Conservation (phyloP, 2,797 vertebrate genomes). For the Sebastes hopkinsi region DNA sequence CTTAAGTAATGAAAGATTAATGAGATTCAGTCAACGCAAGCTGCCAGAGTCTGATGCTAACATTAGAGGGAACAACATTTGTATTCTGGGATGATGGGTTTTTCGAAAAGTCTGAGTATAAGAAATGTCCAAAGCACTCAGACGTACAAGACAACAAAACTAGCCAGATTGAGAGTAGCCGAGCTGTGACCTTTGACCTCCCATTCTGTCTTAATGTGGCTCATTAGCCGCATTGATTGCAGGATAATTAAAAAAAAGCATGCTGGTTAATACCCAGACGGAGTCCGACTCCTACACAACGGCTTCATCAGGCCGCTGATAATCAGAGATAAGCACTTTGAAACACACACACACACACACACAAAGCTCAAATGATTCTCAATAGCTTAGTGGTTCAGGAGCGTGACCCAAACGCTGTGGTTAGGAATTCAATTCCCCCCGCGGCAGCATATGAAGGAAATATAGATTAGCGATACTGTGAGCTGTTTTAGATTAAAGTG, state of each 20-base stretch:
- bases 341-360: background rate
- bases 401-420: background rate
- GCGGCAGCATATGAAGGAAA: no score
- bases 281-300: background rate
- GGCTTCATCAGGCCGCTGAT: constrained; percentile 5
- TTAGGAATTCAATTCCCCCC: background rate
- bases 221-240: constrained; percentile 50
- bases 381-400: background rate
- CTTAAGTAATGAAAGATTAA: constrained; percentile 25
- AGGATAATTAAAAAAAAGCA: constrained; percentile 51
- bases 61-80: background rate
- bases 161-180: no score
- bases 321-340: constrained; percentile 28
- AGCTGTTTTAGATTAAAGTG: background rate
- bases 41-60: background rate
- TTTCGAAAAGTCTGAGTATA: background rate
- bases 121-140: background rate
- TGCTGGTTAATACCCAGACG: constrained; percentile 22
- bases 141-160: background rate
- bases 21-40: background rate
- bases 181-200: constrained; percentile 33
- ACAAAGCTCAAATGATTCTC: background rate
- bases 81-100: background rate
- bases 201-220: constrained; percentile 9
- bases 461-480: background rate